phyloP scores from a whole-genome alignment of 53 echinoderm and acorn worm species.

The Crossaster papposus region DNA sequence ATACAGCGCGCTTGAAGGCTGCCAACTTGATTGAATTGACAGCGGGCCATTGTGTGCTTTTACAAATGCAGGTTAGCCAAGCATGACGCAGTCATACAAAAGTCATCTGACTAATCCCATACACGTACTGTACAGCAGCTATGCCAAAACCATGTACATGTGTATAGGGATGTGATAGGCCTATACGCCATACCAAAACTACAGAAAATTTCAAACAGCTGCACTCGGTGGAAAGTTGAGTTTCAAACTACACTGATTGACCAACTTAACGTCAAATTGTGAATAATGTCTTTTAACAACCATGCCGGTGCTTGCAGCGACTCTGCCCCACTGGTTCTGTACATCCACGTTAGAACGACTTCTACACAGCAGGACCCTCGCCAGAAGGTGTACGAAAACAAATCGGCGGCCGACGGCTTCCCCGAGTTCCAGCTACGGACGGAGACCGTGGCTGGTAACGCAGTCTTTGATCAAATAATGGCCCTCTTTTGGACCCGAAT shows the following conservation, averaged over 20 bases:
- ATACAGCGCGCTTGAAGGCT: too few species aligned
- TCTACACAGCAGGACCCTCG: slow-evolving; percentile 57
- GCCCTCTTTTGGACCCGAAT: slow-evolving; percentile 55
- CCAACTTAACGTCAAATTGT: background rate
- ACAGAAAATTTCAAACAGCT: background rate
- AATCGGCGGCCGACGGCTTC: slow-evolving; percentile 44
- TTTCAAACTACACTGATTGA: background rate
- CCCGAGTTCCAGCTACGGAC: slow-evolving; percentile 63
- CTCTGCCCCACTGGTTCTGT: slow-evolving; percentile 61
- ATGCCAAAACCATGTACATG: background rate
- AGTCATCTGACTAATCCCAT: slow-evolving; percentile 19
- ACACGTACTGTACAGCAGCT: background rate
- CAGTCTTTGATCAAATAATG: slow-evolving; percentile 74
- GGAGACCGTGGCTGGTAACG: slow-evolving; percentile 26
- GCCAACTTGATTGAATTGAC: too few species aligned
- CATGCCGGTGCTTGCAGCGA: slow-evolving; percentile 1
- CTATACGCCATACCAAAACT: too few species aligned
- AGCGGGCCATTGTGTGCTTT: background rate
- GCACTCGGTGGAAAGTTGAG: background rate
- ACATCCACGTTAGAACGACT: slow-evolving; percentile 66
- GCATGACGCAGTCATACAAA: slow-evolving; percentile 41
- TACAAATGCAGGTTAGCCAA: background rate
- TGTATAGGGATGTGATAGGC: too few species aligned
- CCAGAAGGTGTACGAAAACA: slow-evolving; percentile 66
- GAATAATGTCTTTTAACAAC: slow-evolving; percentile 20